Evolutionary conservation across 2,797 vertebrate genomes (phyloP).

Genomic region (Naso thynnoides): DNA sequence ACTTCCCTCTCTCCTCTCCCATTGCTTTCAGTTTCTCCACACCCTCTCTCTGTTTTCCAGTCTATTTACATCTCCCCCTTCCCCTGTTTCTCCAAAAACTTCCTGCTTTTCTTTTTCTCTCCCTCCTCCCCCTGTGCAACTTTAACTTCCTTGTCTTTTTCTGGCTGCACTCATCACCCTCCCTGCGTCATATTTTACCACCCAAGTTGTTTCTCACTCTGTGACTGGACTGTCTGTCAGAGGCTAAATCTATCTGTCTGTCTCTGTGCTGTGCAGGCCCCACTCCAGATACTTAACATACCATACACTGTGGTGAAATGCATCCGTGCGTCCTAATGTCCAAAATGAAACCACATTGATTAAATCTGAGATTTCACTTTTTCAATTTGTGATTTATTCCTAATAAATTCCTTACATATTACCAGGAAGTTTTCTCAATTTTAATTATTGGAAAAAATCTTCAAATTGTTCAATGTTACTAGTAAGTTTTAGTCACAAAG

Average conservation of each 20-base stretch:
- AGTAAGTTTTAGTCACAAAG: too few species aligned
- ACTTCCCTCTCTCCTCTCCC: background rate
- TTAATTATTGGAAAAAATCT: too few species aligned
- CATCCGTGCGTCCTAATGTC: background rate
- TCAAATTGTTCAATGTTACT: too few species aligned
- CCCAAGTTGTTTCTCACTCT: constrained; percentile 36
- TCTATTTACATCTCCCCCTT: background rate
- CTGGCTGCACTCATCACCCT: background rate
- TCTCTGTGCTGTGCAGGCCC: constrained; percentile 24
- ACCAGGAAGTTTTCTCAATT: background rate
- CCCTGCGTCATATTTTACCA: constrained; percentile 31
- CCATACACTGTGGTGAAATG: background rate
- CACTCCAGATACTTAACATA: constrained; percentile 42
- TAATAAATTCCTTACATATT: background rate
- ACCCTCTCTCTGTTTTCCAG: background rate
- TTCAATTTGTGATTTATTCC: too few species aligned
- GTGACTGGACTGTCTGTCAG: constrained; percentile 21
- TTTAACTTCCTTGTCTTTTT: background rate
- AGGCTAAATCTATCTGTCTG: constrained; percentile 57
- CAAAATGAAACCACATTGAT: background rate
- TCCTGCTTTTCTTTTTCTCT: background rate
- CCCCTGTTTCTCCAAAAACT: background rate
- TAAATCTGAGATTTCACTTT: too few species aligned
- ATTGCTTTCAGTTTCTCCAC: background rate
- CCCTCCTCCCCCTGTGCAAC: background rate